Evolutionary conservation across 2,113 vertebrate species (phyloP).

Genomic region (Sardina pilchardus): DNA sequence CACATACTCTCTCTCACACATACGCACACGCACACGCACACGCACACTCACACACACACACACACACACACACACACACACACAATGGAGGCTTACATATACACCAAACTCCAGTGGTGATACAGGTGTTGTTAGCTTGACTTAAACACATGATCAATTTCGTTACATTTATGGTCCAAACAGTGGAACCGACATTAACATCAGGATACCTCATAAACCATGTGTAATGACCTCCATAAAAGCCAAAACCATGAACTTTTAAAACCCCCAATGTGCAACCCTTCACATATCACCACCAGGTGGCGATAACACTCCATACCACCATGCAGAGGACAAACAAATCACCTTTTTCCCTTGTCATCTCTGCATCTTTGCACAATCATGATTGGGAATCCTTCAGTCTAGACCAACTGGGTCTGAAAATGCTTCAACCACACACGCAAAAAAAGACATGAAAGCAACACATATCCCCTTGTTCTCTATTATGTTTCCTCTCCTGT

Average conservation of each 20-base stretch:
- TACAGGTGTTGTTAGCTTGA: too few species aligned
- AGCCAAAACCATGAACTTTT: neutral
- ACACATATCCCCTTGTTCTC: neutral
- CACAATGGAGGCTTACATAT: too few species aligned
- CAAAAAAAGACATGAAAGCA: neutral
- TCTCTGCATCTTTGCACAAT: neutral
- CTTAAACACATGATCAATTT: neutral
- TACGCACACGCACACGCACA: too few species aligned
- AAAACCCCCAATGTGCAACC: neutral
- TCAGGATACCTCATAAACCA: neutral
- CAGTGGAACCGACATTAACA: neutral
- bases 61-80: too few species aligned
- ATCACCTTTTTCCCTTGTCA: neutral
- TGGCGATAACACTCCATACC: neutral
- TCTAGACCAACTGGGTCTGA: neutral
- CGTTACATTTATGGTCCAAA: neutral
- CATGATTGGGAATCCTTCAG: slow-evolving; percentile 2
- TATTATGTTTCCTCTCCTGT: neutral
- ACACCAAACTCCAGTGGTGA: too few species aligned
- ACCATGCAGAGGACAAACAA: neutral
- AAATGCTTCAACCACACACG: neutral
- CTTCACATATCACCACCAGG: neutral
- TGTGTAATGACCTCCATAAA: neutral
- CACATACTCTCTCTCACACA: too few species aligned
- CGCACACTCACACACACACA: too few species aligned